Conservation (phyloP, 2,797 vertebrate genomes). For the Orientallactaga sibirica region DNA sequence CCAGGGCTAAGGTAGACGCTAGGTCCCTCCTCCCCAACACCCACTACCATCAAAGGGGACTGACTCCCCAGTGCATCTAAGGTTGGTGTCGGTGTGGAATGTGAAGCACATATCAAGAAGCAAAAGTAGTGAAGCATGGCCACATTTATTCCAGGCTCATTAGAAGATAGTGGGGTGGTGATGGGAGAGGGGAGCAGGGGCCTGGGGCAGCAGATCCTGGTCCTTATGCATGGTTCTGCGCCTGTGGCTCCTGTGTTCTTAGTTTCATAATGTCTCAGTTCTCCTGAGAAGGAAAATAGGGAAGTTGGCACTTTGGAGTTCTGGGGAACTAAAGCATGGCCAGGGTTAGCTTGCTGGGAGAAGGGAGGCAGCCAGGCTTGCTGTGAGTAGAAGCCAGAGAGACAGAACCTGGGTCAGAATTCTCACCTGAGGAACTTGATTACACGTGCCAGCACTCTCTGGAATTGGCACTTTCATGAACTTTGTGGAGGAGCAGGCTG, state of each 20-base stretch:
- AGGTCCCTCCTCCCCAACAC: not conserved
- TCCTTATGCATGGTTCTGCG: not conserved
- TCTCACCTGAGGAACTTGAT: not conserved
- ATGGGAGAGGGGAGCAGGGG: not conserved
- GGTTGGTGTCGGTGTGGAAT: not conserved
- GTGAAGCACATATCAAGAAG: not conserved
- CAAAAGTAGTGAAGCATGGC: not conserved
- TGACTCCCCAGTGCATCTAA: not conserved
- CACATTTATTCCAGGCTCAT: slow-evolving; percentile 11
- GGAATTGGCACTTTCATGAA: not conserved
- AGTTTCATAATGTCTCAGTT: not conserved
- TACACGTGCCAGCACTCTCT: not conserved
- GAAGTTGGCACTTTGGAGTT: too few species aligned
- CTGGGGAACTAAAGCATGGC: not conserved
- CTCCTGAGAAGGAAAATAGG: not conserved
- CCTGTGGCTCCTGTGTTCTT: not conserved
- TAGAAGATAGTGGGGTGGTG: not conserved
- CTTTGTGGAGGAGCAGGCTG: not conserved
- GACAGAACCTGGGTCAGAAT: not conserved
- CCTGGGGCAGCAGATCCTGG: not conserved
- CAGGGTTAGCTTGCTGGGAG: not conserved
- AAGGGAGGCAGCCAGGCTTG: not conserved
- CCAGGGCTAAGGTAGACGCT: not conserved
- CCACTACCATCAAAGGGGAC: too few species aligned
- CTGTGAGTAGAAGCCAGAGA: not conserved